Base-by-base conservation (phyloP, 2,797 vertebrate genomes). In the Mus minutoides region DNA sequence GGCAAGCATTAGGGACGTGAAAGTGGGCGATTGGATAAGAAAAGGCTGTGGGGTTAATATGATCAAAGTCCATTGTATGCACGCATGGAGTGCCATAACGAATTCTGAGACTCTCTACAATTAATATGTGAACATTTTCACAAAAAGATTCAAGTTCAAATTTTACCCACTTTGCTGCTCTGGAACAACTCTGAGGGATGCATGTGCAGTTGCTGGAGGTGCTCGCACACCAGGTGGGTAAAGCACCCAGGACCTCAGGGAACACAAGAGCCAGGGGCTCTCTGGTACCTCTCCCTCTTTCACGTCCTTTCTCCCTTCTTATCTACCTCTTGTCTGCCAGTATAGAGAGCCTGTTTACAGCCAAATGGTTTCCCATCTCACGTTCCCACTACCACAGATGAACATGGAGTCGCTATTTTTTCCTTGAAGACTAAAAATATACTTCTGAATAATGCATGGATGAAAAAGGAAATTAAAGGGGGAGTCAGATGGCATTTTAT, bases 381-480 rank as follows among this genome's bases (percentile, higher is more conserved):
- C 7, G 21, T 73, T 34, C n/a, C 71, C 34, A 46, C 60, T 40
- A 46, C 24, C 85, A 40, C 16, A 58, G 37, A 75, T 26, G 67
- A 82, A 83, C 3, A 37, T 29, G 21, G 62, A 80, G 89, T 56
- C n/a, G 29, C 29, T 52, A 29, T 64, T 79, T 64, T 80, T 29
- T 34, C 83, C 43, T n/a, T 73, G 64, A 62, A 73, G 24, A 79
- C 43, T 88, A 46, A 82, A 95, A 89, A 40, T 64, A 67, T 22
- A 62, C 79, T 89, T 92, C 34, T 78, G 79, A 89, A 92, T 43
- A 78, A 71, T 46, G 21, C 19, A 77, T 58, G 60, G 82, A 95
- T 46, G 24, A 62, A 67, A 92, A 67, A 2, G 24, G 26, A 77
- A 88, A 22, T 77, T 40, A 40, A 60, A 58, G 73, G 31, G 31